Base-by-base conservation (phyloP, 2,888 invertebrate genomes). In the Limenitis camilla region DNA sequence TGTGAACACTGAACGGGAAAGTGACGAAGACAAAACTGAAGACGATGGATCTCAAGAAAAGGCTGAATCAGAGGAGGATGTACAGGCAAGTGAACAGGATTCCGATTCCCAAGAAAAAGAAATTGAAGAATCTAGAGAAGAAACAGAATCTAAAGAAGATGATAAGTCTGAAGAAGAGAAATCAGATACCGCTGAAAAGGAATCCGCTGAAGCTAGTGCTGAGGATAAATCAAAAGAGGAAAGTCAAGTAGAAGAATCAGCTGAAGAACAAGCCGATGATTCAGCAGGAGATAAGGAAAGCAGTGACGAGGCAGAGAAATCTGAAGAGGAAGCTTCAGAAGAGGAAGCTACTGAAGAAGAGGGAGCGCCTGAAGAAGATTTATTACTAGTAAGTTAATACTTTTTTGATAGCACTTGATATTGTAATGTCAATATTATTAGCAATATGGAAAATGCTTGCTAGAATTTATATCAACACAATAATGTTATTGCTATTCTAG, bases 281-380 rank as follows among this genome's bases (percentile, higher is more conserved):
- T 72, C 70, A 64, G 65, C 78, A 65, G 67, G 65, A 40, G 77
- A 70, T 52, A 67, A 76, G 53, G 66, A 71, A 55, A 70, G 66
- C 40, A 45, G 58, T 62, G 55, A 64, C 2, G 54, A 51, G 9
- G 40, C 51, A 19, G 53, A 53, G 7, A 68, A 69, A 49, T 63
- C 71, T 29, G 72, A 69, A 40, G 78, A 73, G 46, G 55, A 60
- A 55, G 71, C 76, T 47, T 71, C 74, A 59, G 76, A 79, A 40
- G 68, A 66, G 44, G 64, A 58, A 40, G 59, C 60, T 53, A 65
- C 63, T 38, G 82, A 82, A 52, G 81, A 81, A 60, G 84, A 85
- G 60, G 89, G 88, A 55, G 85, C 88, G 11, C 90, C 91, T n/a
- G 91, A 91, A 74, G 91, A 92, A 72, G 92, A 91, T 63, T 76